Evolutionary conservation across 1,140 invertebrate genomes (phyloP).

Genomic region (Centruroides sculpturatus): DNA sequence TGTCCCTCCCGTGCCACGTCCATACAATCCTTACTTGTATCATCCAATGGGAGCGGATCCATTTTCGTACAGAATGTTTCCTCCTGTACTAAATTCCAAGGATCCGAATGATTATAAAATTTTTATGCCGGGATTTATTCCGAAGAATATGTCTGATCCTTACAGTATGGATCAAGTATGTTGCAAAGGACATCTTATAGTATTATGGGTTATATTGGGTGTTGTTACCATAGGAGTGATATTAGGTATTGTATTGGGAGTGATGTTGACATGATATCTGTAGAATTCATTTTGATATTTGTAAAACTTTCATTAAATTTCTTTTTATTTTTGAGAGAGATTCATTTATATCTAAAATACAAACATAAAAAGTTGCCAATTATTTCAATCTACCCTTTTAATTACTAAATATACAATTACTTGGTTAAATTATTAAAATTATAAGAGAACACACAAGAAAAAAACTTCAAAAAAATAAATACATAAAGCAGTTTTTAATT

Average conservation of each 20-base stretch:
- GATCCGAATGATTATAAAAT: too few relatives aligned
- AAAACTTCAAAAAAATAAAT: too few relatives aligned
- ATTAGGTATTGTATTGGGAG: conserved; percentile 25
- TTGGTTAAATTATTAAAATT: too few relatives aligned
- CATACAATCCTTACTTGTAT: background rate
- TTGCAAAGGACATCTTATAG: conserved; percentile 24
- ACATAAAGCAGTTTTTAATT: too few relatives aligned
- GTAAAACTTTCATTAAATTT: too few relatives aligned
- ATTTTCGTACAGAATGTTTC: background rate
- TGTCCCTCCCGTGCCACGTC: background rate
- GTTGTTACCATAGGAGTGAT: conserved; percentile 26
- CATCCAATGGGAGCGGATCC: background rate
- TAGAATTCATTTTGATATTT: too few relatives aligned
- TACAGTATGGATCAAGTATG: conserved; percentile 16
- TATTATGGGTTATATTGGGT: conserved; percentile 25
- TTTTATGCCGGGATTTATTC: background rate
- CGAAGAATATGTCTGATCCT: conserved; percentile 1
- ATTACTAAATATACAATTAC: too few relatives aligned
- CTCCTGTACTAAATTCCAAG: background rate
- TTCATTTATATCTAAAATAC: too few relatives aligned
- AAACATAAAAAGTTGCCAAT: too few relatives aligned
- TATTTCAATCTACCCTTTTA: too few relatives aligned
- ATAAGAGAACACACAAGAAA: too few relatives aligned
- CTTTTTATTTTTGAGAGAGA: too few relatives aligned
- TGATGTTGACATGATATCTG: conserved; percentile 10